Evolutionary conservation across 2,113 vertebrate genomes (phyloP).

Genomic region (Rhea americana): DNA sequence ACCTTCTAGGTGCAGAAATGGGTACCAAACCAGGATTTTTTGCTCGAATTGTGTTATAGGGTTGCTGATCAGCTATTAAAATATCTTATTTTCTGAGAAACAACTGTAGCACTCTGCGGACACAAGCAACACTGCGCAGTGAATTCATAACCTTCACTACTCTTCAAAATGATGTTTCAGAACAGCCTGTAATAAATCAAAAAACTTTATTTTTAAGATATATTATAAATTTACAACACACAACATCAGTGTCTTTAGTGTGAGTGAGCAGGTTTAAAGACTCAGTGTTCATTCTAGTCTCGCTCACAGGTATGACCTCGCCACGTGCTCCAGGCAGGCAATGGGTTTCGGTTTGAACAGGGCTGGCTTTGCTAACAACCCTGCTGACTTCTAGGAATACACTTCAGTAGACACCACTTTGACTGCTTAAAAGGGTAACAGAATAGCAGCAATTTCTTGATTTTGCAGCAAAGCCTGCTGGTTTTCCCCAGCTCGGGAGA

Average conservation of each 20-base stretch:
- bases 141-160: background rate
- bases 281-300: slow-evolving; percentile 36
- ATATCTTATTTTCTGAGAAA: rapidly evolving
- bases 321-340: rapidly evolving
- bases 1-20: background rate
- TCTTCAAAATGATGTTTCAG: background rate
- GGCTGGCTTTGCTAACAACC: background rate
- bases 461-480: background rate
- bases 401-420: background rate
- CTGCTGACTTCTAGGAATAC: background rate
- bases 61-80: background rate
- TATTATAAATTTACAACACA: slow-evolving; percentile 72
- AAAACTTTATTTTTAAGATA: slow-evolving; percentile 67
- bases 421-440: background rate
- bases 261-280: slow-evolving; percentile 30
- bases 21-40: background rate
- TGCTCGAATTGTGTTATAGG: rapidly evolving
- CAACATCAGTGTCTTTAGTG: slow-evolving; percentile 45
- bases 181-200: slow-evolving; percentile 59
- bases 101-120: background rate
- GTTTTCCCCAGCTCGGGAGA: background rate
- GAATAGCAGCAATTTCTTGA: background rate
- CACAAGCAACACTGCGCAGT: rapidly evolving
- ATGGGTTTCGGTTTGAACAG: background rate
- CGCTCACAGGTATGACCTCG: background rate